Percentiles rank a stretch among this genome's conserved stretches.
Conservation (phyloP, 1,140 invertebrate species). For the Lepidurus arcticus region DNA sequence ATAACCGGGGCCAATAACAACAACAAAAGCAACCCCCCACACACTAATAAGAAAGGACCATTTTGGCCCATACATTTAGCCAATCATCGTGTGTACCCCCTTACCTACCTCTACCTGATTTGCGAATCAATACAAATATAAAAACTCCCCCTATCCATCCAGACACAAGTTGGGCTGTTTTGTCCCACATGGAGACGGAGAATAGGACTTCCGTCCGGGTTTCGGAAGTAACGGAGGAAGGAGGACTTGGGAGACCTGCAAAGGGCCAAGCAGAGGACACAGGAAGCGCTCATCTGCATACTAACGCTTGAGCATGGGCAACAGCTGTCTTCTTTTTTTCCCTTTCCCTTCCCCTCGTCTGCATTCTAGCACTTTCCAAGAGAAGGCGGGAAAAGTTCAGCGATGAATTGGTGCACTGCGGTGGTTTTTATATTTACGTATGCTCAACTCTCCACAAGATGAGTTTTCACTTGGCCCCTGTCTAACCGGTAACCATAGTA, state of each 20-base stretch:
- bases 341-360: background rate
- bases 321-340: background rate
- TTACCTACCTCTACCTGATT: background rate
- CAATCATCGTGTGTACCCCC: background rate
- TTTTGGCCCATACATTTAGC: no score
- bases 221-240: no score
- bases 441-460: background rate
- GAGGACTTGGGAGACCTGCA: background rate
- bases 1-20: no score
- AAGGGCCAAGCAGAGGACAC: background rate
- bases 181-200: background rate
- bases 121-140: background rate
- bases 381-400: background rate
- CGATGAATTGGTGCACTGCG: slow-evolving; percentile 6
- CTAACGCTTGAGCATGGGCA: background rate
- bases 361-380: background rate
- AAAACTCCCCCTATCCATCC: background rate
- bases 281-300: slow-evolving; percentile 16
- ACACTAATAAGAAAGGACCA: no score
- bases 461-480: slow-evolving; percentile 8
- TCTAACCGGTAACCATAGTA: slow-evolving; percentile 3
- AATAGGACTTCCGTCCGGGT: background rate
- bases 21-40: no score
- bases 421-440: slow-evolving; percentile 5
- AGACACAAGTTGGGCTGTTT: background rate